These are phyloP conservation scores for Hirundichthys speculiger DNA, from an alignment of 2,113 vertebrate species.

Conservation along the genomic window DNA sequence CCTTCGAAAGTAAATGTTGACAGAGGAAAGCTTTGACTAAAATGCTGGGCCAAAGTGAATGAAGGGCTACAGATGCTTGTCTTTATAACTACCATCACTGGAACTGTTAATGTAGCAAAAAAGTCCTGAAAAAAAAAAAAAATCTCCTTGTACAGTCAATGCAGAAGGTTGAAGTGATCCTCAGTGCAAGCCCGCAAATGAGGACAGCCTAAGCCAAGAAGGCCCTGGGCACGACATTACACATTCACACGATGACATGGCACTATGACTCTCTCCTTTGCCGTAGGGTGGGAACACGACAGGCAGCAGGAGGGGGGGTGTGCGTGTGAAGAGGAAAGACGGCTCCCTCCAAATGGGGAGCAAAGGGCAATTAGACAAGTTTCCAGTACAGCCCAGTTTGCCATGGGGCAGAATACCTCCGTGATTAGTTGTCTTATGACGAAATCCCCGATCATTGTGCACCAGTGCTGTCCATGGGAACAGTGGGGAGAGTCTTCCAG, in stretches of 20 bases:
- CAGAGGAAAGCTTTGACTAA: slow-evolving; percentile 21
- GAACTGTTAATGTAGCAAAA: slow-evolving; percentile 47
- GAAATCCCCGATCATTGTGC: slow-evolving; percentile 60
- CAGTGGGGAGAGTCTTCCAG: slow-evolving; percentile 37
- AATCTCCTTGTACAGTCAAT: slow-evolving; percentile 47
- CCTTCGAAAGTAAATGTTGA: too few species aligned
- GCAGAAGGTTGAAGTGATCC: slow-evolving; percentile 64
- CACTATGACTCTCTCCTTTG: slow-evolving; percentile 72
- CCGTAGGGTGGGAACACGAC: slow-evolving; percentile 62
- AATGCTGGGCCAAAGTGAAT: slow-evolving; percentile 13
- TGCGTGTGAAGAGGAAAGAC: slow-evolving; percentile 57
- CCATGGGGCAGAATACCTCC: slow-evolving; percentile 56
- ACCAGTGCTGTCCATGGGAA: slow-evolving; percentile 46
- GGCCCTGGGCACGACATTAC: slow-evolving; percentile 65
- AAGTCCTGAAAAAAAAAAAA: slow-evolving; percentile 24
- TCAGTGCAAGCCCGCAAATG: slow-evolving; percentile 67
- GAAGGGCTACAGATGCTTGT: slow-evolving; percentile 37
- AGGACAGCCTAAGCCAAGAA: slow-evolving; percentile 71
- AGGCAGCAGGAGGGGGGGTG: slow-evolving; percentile 27
- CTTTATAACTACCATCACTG: slow-evolving; percentile 43
- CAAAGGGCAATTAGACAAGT: slow-evolving; percentile 71
- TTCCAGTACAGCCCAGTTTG: slow-evolving; percentile 67
- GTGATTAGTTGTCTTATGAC: slow-evolving; percentile 72
- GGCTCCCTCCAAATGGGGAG: slow-evolving; percentile 59
- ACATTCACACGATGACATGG: slow-evolving; percentile 77